Evolutionary conservation across 2,888 invertebrate species (phyloP), one percentile per base, ranked within the genome.

Genomic region (Dascillus cervinus): DNA sequence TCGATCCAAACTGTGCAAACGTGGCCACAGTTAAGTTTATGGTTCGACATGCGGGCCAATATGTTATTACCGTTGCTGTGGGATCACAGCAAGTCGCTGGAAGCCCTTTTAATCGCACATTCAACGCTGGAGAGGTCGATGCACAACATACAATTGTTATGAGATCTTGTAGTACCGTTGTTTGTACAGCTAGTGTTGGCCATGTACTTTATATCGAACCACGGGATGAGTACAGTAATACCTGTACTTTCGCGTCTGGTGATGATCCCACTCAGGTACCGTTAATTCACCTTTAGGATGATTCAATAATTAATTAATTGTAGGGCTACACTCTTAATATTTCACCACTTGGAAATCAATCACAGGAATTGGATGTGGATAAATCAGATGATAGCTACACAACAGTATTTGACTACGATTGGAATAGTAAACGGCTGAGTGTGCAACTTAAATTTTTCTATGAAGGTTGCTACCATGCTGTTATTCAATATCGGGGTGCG

Each of bases 21-120:
- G 78, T 83, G 22, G 89, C 89, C 29, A 80, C 83, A 50, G 88
- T 89, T 31, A 89, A 90, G 60, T 95, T 94, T 68, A 90, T 89
- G 3, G 92, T 92, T 39, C 79, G 92, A 43, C 83, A 85, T 47
- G 86, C 92, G 11, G 94, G 94, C 15, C 79, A 84, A 49, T 94
- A 95, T 67, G 76, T 79, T 54, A 82, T 95, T 46, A 82, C 84
- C 26, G 78, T 94, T 32, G 75, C 86, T 64, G 84, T 92, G 36
- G 86, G 80, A 34, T 81, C 81, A 38, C 82, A 79, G 53, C 79
- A 82, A 51, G 82, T 91, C 30, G 76, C 80, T 37, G 90, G 90
- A 44, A 88, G 89, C 47, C 94, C 94, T 29, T 91, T 85, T 66
- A 73, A 80, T 43, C 82, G 83, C 58, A 77, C 73, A 56, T 92